These are phyloP conservation scores for Anolis carolinensis DNA, from an alignment of 2,113 vertebrate genomes.

Conservation along the genomic window DNA sequence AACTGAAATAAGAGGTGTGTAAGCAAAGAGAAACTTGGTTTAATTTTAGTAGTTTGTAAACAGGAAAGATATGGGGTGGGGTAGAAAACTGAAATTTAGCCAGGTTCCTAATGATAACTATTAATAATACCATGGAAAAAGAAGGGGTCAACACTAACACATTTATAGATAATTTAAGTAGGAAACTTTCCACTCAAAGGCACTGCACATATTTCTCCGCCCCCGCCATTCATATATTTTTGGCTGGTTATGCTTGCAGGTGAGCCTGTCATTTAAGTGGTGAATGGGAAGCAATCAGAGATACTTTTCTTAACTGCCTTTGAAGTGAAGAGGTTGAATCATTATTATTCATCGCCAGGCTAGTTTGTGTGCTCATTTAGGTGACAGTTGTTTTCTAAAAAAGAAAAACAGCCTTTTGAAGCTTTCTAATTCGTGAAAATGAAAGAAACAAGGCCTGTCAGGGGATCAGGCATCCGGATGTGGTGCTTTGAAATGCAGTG, in stretches of 20 bases:
- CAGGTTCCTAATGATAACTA: background rate
- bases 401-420: conserved; percentile 57
- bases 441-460: conserved; percentile 58
- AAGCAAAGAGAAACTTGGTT: background rate
- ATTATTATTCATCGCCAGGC: conserved; percentile 50
- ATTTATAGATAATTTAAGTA: rapidly evolving
- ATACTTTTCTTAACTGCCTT: conserved; percentile 46
- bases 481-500: conserved; percentile 43
- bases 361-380: conserved; percentile 48
- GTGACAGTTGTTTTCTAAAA: conserved; percentile 60
- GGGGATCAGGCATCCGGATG: conserved; percentile 57
- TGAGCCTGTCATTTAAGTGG: conserved; percentile 31
- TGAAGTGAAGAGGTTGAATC: conserved; percentile 43
- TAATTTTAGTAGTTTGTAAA: background rate
- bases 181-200: background rate
- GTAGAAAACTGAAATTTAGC: conserved; percentile 15
- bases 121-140: background rate
- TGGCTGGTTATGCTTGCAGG: background rate
- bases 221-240: background rate
- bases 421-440: conserved; percentile 55
- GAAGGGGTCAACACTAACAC: background rate
- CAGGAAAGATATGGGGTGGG: background rate
- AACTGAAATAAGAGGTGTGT: conserved; percentile 20
- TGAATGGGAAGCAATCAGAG: conserved; percentile 51
- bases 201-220: rapidly evolving